Percentiles rank a stretch among this genome's conserved stretches.
These are phyloP conservation scores for Eolophus roseicapilla DNA, from an alignment of 2,113 vertebrate species.

Conservation along the genomic window DNA sequence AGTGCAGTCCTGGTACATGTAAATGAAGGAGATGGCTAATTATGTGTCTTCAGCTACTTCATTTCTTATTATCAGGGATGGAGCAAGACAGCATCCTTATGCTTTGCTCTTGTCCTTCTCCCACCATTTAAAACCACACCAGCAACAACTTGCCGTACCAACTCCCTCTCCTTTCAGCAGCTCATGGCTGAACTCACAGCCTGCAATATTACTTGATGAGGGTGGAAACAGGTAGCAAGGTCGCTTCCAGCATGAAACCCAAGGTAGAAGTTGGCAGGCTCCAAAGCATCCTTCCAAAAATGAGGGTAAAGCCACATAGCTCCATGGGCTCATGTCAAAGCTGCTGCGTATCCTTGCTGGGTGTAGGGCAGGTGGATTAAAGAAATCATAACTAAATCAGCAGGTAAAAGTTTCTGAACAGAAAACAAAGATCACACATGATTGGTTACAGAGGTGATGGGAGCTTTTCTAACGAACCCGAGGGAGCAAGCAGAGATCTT, in stretches of 20 bases:
- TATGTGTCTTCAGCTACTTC: not conserved
- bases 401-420: not conserved
- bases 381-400: not conserved
- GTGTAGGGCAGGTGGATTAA: not conserved
- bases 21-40: not conserved
- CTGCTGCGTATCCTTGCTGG: accelerated
- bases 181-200: not conserved
- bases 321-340: accelerated
- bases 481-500: not conserved
- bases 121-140: not conserved
- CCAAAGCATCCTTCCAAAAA: not conserved
- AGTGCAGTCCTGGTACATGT: not conserved
- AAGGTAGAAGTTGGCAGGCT: not conserved
- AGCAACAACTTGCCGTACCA: not conserved
- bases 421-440: not conserved
- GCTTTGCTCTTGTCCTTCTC: not conserved
- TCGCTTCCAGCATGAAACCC: not conserved
- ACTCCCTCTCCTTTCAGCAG: not conserved
- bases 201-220: not conserved
- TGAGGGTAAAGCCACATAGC: accelerated
- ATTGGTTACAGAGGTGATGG: not conserved
- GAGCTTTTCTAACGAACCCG: not conserved
- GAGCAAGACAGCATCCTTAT: not conserved
- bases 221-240: not conserved
- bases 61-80: not conserved